Conservation (phyloP, 92 coral and sea anemone species). For the Metridium senile region DNA sequence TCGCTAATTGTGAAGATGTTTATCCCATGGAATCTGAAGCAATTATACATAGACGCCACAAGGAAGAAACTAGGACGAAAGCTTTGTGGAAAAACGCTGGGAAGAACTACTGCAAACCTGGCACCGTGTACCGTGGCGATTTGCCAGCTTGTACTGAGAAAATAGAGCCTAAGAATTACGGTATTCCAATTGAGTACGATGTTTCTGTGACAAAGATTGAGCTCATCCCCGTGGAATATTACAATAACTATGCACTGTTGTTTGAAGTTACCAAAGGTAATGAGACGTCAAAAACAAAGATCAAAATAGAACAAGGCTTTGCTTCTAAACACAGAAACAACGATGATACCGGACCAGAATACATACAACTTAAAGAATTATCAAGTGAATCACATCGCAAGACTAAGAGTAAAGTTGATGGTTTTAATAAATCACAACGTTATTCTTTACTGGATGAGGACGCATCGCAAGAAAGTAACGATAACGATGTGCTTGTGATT, state of each 20-base stretch:
- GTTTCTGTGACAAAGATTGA: constrained; percentile 26
- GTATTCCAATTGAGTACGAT: constrained; percentile 10
- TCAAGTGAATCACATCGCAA: constrained; percentile 12
- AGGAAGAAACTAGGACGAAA: constrained; percentile 18
- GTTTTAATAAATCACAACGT: not conserved
- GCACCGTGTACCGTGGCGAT: constrained; percentile 23
- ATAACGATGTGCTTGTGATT: constrained; percentile 23
- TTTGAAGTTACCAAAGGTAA: constrained; percentile 22
- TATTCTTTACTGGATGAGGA: constrained; percentile 9
- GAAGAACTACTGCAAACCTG: constrained; percentile 6
- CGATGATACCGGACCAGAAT: constrained; percentile 11
- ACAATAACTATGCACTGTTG: constrained; percentile 6
- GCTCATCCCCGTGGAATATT: not conserved
- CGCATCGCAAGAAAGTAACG: not conserved
- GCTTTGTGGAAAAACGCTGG: constrained; percentile 21
- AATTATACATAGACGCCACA: not conserved
- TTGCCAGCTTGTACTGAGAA: not conserved
- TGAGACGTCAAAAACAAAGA: constrained; percentile 14
- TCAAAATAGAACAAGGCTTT: not conserved
- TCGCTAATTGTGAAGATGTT: not conserved
- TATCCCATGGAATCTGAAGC: not conserved
- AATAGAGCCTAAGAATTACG: not conserved
- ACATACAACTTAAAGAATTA: constrained; percentile 21
- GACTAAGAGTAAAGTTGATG: constrained; percentile 6
- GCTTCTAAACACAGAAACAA: not conserved